Percentiles rank a stretch among this genome's conserved stretches.
Evolutionary conservation across 2,888 invertebrate genomes (phyloP).

Genomic region (Protophormia terraenovae): DNA sequence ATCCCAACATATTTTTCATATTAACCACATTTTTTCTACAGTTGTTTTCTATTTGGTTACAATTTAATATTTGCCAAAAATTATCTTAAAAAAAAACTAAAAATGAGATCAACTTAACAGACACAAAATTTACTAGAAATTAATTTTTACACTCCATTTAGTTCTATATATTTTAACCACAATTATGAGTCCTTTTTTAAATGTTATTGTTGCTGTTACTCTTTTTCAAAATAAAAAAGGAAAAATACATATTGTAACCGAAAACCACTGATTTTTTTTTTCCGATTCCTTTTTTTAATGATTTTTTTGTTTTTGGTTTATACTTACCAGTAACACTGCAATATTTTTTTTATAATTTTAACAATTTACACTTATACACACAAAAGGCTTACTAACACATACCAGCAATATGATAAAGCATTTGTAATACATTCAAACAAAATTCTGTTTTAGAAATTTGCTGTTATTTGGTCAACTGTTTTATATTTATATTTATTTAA

Average conservation of each 20-base stretch:
- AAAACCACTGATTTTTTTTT: constrained; percentile 45
- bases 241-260: constrained; percentile 20
- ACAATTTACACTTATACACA: background rate
- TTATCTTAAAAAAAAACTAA: background rate
- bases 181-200: constrained; percentile 37
- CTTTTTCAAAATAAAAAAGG: background rate
- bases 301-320: background rate
- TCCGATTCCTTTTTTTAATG: too few species aligned
- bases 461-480: background rate
- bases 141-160: constrained; percentile 49
- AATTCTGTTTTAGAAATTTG: background rate
- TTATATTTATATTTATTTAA: too few species aligned
- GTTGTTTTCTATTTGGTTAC: background rate
- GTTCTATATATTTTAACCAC: constrained; percentile 49
- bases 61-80: background rate
- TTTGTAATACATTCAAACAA: background rate
- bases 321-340: constrained; percentile 48
- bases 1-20: background rate
- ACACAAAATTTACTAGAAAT: constrained; percentile 19
- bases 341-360: constrained; percentile 45
- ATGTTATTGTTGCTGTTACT: background rate
- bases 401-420: background rate
- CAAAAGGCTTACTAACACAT: background rate
- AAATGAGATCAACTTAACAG: constrained; percentile 11
- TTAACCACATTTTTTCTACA: background rate